Conservation (phyloP, 92 coral and sea anemone genomes). For the Umimayanthus chanpuru region DNA sequence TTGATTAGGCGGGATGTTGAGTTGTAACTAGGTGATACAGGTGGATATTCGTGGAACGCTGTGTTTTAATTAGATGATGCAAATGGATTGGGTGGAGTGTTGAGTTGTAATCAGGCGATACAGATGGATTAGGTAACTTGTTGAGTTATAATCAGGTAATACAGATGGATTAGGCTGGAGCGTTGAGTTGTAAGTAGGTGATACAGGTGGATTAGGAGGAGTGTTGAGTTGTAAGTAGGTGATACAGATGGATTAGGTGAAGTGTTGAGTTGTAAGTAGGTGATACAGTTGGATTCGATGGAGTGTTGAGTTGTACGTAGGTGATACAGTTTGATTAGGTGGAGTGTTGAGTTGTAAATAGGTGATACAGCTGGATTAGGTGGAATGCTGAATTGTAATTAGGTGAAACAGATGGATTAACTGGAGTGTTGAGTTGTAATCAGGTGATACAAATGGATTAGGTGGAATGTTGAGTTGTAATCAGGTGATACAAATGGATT, state of each 20-base stretch:
- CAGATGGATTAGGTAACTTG: neutral
- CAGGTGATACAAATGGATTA: too few species aligned
- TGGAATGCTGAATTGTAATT: neutral
- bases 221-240: neutral
- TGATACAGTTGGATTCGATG: neutral
- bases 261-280: neutral
- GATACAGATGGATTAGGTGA: neutral
- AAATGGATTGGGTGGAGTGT: neutral
- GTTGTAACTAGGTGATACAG: too few species aligned
- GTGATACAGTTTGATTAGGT: neutral
- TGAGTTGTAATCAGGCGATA: neutral
- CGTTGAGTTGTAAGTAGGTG: neutral
- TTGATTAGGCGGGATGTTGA: too few species aligned
- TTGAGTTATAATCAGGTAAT: neutral
- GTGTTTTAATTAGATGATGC: neutral
- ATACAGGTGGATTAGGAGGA: too few species aligned
- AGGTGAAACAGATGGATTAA: neutral
- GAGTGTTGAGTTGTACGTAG: too few species aligned
- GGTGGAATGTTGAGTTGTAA: neutral
- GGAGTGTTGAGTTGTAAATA: neutral
- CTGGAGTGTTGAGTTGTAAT: neutral
- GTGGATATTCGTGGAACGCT: neutral
- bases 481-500: too few species aligned
- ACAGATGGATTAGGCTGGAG: neutral
- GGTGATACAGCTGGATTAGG: too few species aligned